Base-by-base conservation (phyloP, 2,888 invertebrate genomes). In the Agrochola circellaris region DNA sequence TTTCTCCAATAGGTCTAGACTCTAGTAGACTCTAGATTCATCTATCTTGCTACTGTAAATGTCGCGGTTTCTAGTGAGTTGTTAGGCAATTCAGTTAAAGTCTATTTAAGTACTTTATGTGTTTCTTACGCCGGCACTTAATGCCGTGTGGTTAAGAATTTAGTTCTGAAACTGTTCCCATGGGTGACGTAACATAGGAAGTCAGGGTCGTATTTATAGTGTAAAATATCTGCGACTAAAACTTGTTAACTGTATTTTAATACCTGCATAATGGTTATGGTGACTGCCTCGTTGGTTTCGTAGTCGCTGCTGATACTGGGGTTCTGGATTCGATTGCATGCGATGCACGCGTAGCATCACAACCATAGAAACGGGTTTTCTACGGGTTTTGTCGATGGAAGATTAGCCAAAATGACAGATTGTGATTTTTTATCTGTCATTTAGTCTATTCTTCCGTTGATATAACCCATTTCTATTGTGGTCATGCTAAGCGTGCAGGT, bases 31-130 rank as follows among this genome's bases (percentile, higher is more conserved):
- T 30, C 42, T 42, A 74, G 34, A 73, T 54, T 17, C 75, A 75
- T 75, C 45, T 30, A n/a, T 60, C 81, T 78, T 48, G 23, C 65
- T 45, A 38, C 78, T 38, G 11, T 38, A 56, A 66, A 66, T 75
- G 79, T 79, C 82, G 45, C 75, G 54, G 54, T 81, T 66, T 45
- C 65, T 54, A 6, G 81, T 75, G 75, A 79, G 34, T 81, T 79
- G 75, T 81, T 61, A 56, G 66, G 54, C 75, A 79, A 79, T 75
- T 79, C 75, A 61, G 26, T 81, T 79, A 15, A 66, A 66, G 60
- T 79, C 56, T 77, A 58, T 80, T 77, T 73, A 80, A 81, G 60
- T 79, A 62, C 75, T 75, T 79, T 66, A 66, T 81, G 45, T 66
- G 54, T 77, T 65, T 62, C 77, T 77, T 56, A 26, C 30, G 26